A percentile compares a stretch with the other conserved stretches of the same genome.
Conservation (phyloP, 1,140 invertebrate genomes). For the Thaumatotibia leucotreta region DNA sequence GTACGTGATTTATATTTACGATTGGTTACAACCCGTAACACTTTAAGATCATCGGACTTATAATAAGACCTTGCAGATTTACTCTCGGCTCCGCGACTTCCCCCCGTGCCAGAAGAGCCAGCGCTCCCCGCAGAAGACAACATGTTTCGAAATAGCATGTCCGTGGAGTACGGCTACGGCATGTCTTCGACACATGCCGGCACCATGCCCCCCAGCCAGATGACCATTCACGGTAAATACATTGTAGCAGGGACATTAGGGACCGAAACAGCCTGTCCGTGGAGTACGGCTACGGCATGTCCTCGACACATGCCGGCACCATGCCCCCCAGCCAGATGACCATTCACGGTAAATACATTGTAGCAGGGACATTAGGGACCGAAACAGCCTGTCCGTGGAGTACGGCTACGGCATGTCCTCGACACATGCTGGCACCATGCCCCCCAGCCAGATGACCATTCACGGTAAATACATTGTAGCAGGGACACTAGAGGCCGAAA, state of each 20-base stretch:
- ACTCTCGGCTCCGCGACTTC: conserved; percentile 65
- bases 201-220: conserved; percentile 66
- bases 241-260: too few relatives aligned
- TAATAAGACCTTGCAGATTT: conserved; percentile 35
- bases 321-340: too few relatives aligned
- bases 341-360: too few relatives aligned
- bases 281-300: too few relatives aligned
- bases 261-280: too few relatives aligned
- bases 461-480: conserved; percentile 43
- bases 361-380: conserved; percentile 47
- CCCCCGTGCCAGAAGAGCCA: conserved; percentile 77
- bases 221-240: conserved; percentile 66
- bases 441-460: conserved; percentile 66
- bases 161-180: conserved; percentile 53
- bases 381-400: conserved; percentile 60
- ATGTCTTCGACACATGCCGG: conserved; percentile 43
- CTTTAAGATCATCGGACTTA: neutral
- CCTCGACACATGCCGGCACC: too few relatives aligned
- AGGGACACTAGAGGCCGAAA: conserved; percentile 56
- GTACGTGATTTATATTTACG: too few relatives aligned
- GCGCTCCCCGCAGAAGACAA: conserved; percentile 52
- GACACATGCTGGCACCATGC: conserved; percentile 53
- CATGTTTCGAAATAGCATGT: conserved; percentile 59
- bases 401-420: conserved; percentile 46
- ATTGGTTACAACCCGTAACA: neutral